A percentile compares a stretch with the other conserved stretches of the same genome.
These are phyloP conservation scores for Austrolebias charrua DNA, from an alignment of 2,797 vertebrate genomes.

Conservation along the genomic window DNA sequence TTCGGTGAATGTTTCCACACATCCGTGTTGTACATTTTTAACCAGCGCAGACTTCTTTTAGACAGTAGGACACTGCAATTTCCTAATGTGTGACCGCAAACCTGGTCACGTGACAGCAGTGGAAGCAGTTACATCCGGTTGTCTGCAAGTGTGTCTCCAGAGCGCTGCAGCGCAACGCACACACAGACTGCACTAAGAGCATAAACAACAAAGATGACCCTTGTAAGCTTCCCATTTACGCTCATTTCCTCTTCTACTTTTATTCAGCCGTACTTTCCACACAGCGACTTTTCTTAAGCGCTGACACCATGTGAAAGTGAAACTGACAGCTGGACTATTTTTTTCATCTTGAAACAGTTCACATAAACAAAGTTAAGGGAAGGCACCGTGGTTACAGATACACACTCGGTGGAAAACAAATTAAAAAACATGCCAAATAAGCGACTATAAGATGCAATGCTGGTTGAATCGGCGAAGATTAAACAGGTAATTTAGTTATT, in stretches of 20 bases:
- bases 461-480: background rate
- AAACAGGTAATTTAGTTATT: background rate
- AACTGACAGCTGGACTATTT: slow-evolving; percentile 40
- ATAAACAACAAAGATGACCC: slow-evolving; percentile 71
- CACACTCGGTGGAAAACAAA: background rate
- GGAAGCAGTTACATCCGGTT: slow-evolving; percentile 72
- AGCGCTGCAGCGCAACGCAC: slow-evolving; percentile 42
- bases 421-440: slow-evolving; percentile 1
- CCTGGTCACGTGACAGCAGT: slow-evolving; percentile 66
- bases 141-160: slow-evolving; percentile 37
- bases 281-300: slow-evolving; percentile 23
- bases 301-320: slow-evolving; percentile 49
- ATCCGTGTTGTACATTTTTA: slow-evolving; percentile 31
- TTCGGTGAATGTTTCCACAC: background rate
- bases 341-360: slow-evolving; percentile 4
- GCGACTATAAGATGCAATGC: background rate
- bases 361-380: slow-evolving; percentile 9
- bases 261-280: slow-evolving; percentile 67
- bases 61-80: slow-evolving; percentile 60
- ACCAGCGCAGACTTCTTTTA: slow-evolving; percentile 37
- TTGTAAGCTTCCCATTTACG: slow-evolving; percentile 72
- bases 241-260: slow-evolving; percentile 69
- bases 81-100: slow-evolving; percentile 65
- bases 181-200: slow-evolving; percentile 45
- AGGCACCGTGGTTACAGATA: slow-evolving; percentile 12